Base-by-base conservation (phyloP, 35 echinoderm and acorn worm species). In the Apostichopus japonicus region DNA sequence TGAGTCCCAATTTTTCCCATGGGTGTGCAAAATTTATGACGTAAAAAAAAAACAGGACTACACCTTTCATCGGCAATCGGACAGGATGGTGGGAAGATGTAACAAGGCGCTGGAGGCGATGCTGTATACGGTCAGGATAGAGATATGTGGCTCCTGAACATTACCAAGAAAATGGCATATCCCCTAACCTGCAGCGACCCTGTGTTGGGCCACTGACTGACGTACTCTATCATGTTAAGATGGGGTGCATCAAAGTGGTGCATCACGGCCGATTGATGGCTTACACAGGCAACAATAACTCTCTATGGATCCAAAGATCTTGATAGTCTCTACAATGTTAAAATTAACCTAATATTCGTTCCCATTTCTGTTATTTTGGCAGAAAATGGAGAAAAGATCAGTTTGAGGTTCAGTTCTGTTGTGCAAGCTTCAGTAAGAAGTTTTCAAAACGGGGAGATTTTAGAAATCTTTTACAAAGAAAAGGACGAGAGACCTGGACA, bases 121-220 rank as follows among this genome's bases (percentile, higher is more conserved):
- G 71, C 19, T 93, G 10, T 15, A 79, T 15, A 33, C 84, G 52
- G 25, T 6, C 21, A 94, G 19, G 77, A 24, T 23, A 87, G 86
- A 44, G 87, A 83, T 71, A 82, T 94, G 7, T 90, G 87, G 77
- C 54, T 94, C n/a, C 56, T 90, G 17, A 90, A 90, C 27, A 88
- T n/a, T 22, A 78, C 19, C n/a, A 82, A 84, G 54, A 90, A 79
- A 87, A 88, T 16, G 93, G 93, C 13, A 87, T 94, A 0, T 94
- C 93, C 2, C 87, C 93, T 22, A 94, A 94, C 52, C 81, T 96
- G 59, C 90, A 94, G 71, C n/a, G 63, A 7, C 91, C 58, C 15
- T 96, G 97, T 93, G 62, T 84, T 6, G 97, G 94, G 54, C 97
- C 94, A 22, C 25, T 98, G 15, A 80, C 21, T 27, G 96, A 95